Evolutionary conservation across 1,140 invertebrate genomes (phyloP).

Genomic region (Diorhabda elongata): DNA sequence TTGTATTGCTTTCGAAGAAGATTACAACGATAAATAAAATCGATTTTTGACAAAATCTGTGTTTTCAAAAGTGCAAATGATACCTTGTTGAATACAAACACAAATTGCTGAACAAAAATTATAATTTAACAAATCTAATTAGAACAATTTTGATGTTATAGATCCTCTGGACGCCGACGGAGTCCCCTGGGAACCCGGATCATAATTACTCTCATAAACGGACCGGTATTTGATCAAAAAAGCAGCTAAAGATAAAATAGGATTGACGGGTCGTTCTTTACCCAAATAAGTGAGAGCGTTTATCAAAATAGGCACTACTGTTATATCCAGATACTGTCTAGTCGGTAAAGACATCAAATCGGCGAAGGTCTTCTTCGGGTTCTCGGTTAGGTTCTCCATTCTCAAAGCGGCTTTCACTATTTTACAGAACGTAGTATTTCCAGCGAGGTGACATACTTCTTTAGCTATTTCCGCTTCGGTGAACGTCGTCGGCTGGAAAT

Average conservation of each 20-base stretch:
- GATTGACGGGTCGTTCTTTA: slow-evolving; percentile 92
- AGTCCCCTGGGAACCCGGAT: not conserved
- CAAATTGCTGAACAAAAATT: no score
- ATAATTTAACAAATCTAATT: no score
- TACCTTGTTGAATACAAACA: no score
- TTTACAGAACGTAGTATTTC: slow-evolving; percentile 24
- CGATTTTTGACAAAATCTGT: no score
- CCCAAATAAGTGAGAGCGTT: slow-evolving; percentile 87
- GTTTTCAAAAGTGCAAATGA: no score
- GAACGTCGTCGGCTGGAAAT: slow-evolving; percentile 10
- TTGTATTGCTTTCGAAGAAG: no score
- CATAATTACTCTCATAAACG: slow-evolving; percentile 61
- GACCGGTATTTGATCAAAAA: slow-evolving; percentile 89
- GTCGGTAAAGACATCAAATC: slow-evolving; percentile 89
- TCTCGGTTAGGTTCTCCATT: slow-evolving; percentile 62
- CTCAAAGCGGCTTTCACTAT: slow-evolving; percentile 21
- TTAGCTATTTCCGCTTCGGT: slow-evolving; percentile 19
- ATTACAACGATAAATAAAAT: no score
- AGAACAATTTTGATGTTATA: no score
- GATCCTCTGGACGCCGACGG: no score
- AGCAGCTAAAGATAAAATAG: slow-evolving; percentile 85
- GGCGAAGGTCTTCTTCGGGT: slow-evolving; percentile 72
- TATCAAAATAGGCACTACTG: slow-evolving; percentile 91
- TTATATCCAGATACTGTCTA: slow-evolving; percentile 95
- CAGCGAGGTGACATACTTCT: slow-evolving; percentile 24